Evolutionary conservation across 2,797 vertebrate genomes (phyloP).

Genomic region (Ambastaia sidthimunki): DNA sequence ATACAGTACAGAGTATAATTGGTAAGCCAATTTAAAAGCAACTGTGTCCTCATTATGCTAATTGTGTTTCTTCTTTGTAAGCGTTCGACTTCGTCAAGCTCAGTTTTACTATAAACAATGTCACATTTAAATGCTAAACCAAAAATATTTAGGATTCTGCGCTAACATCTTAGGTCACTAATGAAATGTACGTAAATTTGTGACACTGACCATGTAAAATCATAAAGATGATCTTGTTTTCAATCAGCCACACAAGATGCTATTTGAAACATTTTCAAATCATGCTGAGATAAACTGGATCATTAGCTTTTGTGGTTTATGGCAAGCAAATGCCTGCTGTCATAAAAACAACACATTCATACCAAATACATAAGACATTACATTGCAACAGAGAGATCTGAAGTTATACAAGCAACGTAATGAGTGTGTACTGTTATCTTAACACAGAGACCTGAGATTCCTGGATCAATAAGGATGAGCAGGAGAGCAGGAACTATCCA

Average conservation of each 20-base stretch:
- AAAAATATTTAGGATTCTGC: neutral
- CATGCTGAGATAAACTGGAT: neutral
- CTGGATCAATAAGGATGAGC: conserved; percentile 27
- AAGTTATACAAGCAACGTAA: conserved; percentile 1
- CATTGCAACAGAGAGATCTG: neutral
- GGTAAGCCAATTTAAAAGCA: neutral
- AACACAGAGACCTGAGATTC: conserved; percentile 8
- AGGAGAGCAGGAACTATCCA: neutral
- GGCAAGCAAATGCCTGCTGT: neutral
- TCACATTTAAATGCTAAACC: neutral
- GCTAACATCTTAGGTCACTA: too few relatives aligned
- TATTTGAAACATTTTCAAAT: neutral
- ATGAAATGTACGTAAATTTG: neutral
- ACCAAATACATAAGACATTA: neutral
- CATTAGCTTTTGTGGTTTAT: neutral
- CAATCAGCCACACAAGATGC: neutral
- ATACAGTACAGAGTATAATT: neutral
- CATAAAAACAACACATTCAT: neutral
- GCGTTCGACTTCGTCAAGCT: neutral
- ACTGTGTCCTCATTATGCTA: conserved; percentile 13
- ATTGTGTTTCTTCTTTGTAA: neutral
- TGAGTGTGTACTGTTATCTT: conserved; percentile 21
- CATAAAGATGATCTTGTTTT: neutral
- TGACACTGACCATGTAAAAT: neutral
- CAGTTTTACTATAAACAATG: neutral